Conservation (phyloP, 2,113 vertebrate species). For the Coracopsis vasa region DNA sequence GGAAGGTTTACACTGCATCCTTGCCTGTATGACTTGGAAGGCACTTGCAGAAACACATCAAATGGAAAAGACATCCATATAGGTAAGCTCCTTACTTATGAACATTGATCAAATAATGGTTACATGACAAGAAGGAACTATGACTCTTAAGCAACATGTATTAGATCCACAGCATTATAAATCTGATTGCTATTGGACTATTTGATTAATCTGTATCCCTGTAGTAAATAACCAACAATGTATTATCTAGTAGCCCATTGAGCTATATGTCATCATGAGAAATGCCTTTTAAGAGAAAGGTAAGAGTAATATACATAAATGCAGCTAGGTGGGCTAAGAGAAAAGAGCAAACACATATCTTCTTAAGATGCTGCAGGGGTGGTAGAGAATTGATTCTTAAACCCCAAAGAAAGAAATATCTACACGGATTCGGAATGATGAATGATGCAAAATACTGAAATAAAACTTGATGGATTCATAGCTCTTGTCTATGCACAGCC, state of each 20-base stretch:
- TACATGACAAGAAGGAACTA: neutral
- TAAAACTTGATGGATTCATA: neutral
- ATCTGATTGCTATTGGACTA: neutral
- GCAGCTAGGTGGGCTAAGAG: neutral
- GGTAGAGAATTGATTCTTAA: neutral
- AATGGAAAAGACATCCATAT: fast-evolving
- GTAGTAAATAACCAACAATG: neutral
- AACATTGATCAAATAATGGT: neutral
- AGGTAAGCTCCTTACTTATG: neutral
- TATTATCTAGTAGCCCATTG: neutral
- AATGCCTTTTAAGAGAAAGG: neutral
- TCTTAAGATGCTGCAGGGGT: neutral
- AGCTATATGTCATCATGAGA: neutral
- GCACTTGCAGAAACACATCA: neutral
- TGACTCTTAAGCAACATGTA: neutral
- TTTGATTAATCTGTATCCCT: neutral
- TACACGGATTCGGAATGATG: neutral
- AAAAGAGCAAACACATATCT: neutral
- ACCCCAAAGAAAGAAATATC: neutral
- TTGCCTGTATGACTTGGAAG: neutral
- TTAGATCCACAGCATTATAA: neutral
- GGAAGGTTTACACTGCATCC: neutral
- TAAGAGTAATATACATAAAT: neutral
- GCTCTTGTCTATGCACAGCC: neutral
- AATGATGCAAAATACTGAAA: neutral